Conservation (phyloP, 30 jellyfish, hydroid and myxozoan species). For the Aurelia sp. region DNA sequence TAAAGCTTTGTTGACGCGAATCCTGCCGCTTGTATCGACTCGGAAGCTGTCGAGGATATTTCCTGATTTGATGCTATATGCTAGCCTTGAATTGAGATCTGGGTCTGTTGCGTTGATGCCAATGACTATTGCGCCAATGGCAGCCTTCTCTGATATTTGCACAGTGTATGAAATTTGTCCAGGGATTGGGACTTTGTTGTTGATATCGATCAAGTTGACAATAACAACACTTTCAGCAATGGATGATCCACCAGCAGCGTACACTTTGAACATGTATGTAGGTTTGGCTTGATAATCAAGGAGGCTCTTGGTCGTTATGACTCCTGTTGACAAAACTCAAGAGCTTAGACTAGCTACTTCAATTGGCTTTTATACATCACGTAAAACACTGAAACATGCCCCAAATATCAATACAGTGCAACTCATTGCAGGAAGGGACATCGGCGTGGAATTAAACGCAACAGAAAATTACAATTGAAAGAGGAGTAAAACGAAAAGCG, state of each 20-base stretch:
- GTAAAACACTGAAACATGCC: too few species aligned
- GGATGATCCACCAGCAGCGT: constrained; percentile 48
- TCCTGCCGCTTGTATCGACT: constrained; percentile 75
- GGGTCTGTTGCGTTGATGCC: constrained; percentile 75
- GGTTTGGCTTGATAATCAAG: constrained; percentile 57
- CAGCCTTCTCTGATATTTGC: constrained; percentile 75
- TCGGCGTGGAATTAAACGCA: too few species aligned
- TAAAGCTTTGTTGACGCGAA: constrained; percentile 46
- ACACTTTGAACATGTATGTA: constrained; percentile 62
- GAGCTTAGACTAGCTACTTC: too few species aligned
- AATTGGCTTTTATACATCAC: too few species aligned
- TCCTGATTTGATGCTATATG: constrained; percentile 77
- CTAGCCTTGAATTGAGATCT: constrained; percentile 67
- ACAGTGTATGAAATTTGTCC: constrained; percentile 40
- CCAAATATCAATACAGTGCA: too few species aligned
- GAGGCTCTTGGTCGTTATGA: constrained; percentile 31
- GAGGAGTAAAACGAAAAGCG: too few species aligned
- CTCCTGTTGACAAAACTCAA: constrained; percentile 9
- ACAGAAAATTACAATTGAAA: too few species aligned
- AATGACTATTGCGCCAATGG: constrained; percentile 76
- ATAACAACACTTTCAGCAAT: constrained; percentile 51
- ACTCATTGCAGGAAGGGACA: too few species aligned
- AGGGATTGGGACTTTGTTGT: constrained; percentile 83
- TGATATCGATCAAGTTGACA: constrained; percentile 74
- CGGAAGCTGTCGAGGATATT: constrained; percentile 63